phyloP scores from a whole-genome alignment of 2,113 vertebrate genomes.

The Spheniscus mendiculus region DNA sequence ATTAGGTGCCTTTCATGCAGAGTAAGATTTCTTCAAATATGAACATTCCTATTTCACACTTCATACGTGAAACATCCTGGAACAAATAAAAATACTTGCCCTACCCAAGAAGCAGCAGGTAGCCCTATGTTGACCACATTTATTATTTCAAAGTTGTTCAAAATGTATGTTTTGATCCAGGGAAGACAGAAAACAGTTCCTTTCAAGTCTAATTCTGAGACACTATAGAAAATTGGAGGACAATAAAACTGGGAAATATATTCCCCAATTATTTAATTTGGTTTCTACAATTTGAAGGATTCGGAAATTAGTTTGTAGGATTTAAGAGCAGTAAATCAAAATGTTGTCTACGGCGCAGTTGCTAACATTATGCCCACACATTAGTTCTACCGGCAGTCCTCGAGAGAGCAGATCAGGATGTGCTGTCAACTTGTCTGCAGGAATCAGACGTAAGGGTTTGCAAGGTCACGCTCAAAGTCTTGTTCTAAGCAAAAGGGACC shows the following conservation, averaged over 20 bases:
- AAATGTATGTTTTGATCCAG: not conserved
- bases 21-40: not conserved
- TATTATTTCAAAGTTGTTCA: not conserved
- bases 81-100: not conserved
- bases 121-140: not conserved
- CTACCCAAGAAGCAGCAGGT: not conserved
- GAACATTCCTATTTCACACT: not conserved
- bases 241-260: not conserved
- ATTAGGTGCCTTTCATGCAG: not conserved
- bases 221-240: not conserved
- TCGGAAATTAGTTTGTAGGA: not conserved
- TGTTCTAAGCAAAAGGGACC: not conserved
- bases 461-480: not conserved
- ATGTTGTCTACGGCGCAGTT: not conserved
- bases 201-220: not conserved
- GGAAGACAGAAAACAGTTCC: not conserved
- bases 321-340: not conserved
- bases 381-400: not conserved
- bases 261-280: not conserved
- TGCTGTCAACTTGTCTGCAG: not conserved
- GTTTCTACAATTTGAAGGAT: not conserved
- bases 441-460: not conserved
- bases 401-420: not conserved
- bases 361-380: not conserved
- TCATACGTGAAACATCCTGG: not conserved